Conservation (phyloP, 2,888 invertebrate species). For the Cyaniris semiargus region DNA sequence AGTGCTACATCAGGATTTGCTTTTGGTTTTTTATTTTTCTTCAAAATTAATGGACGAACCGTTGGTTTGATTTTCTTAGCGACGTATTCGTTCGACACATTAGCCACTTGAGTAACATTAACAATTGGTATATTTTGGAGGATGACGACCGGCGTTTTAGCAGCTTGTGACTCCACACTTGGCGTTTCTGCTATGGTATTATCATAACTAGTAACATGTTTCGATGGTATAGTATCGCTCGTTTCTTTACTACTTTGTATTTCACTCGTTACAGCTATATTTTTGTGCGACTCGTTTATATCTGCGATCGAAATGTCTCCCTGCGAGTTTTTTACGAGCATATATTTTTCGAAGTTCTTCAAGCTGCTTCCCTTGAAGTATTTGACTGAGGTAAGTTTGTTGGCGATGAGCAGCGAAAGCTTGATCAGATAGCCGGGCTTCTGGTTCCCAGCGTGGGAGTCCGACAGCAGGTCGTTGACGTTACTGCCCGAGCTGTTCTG, state of each 20-base stretch:
- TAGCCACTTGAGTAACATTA: not conserved
- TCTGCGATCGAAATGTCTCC: conserved; percentile 47
- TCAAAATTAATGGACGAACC: not conserved
- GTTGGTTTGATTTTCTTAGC: not conserved
- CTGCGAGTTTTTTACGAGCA: conserved; percentile 51
- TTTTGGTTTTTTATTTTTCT: not conserved
- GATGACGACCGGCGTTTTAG: not conserved
- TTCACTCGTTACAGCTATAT: not conserved
- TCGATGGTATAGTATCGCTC: too few species aligned
- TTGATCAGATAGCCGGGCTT: conserved; percentile 36
- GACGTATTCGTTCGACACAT: not conserved
- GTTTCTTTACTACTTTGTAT: not conserved
- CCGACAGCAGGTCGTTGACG: conserved; percentile 67
- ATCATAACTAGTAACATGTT: not conserved
- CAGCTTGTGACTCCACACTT: not conserved
- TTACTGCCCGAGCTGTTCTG: conserved; percentile 68
- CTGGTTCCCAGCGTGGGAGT: conserved; percentile 51
- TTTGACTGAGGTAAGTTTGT: conserved; percentile 49
- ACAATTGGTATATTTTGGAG: not conserved
- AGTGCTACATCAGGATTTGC: too few species aligned
- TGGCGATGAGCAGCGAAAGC: conserved; percentile 56
- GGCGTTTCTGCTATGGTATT: not conserved
- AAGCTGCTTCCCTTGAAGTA: conserved; percentile 40
- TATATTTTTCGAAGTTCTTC: conserved; percentile 45
- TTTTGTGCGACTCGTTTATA: conserved; percentile 22